phyloP scores from a whole-genome alignment of 2,888 invertebrate genomes.

The Hoplodrina ambigua region DNA sequence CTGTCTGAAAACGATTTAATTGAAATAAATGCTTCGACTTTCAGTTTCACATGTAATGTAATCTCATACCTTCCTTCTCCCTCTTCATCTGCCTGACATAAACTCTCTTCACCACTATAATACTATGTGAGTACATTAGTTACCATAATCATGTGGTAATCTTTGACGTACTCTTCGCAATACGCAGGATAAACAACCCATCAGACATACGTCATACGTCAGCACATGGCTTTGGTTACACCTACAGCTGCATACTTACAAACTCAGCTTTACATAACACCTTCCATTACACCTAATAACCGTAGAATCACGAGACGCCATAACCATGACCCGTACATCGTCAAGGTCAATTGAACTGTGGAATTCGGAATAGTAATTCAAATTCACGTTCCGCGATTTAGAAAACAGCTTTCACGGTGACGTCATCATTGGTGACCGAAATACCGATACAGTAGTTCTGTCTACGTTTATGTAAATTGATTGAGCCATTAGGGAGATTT shows the following conservation, averaged over 20 bases:
- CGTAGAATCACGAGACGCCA: conserved; percentile 22
- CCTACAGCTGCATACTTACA: conserved; percentile 5
- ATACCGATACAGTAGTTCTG: conserved; percentile 23
- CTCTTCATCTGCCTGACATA: background rate
- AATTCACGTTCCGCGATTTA: conserved; percentile 49
- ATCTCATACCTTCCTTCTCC: background rate
- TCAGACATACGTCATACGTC: conserved; percentile 33
- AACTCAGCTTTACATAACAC: background rate
- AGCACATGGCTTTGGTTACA: conserved; percentile 24
- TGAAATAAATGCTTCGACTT: too few relatives aligned
- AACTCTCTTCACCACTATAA: conserved; percentile 1
- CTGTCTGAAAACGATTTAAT: too few relatives aligned
- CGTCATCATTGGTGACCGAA: conserved; percentile 40
- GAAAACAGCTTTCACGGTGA: conserved; percentile 54
- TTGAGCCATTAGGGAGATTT: conserved; percentile 17
- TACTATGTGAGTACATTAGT: background rate
- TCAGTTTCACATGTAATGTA: background rate
- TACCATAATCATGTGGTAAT: conserved; percentile 43
- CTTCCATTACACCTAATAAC: conserved; percentile 4
- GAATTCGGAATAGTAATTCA: conserved; percentile 33
- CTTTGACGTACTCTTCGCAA: conserved; percentile 23
- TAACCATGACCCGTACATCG: conserved; percentile 43
- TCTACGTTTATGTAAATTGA: conserved; percentile 29
- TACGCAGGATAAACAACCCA: conserved; percentile 26
- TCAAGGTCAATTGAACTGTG: conserved; percentile 43